phyloP scores from a whole-genome alignment of 2,113 vertebrate species.

The Melanerpes formicivorus region DNA sequence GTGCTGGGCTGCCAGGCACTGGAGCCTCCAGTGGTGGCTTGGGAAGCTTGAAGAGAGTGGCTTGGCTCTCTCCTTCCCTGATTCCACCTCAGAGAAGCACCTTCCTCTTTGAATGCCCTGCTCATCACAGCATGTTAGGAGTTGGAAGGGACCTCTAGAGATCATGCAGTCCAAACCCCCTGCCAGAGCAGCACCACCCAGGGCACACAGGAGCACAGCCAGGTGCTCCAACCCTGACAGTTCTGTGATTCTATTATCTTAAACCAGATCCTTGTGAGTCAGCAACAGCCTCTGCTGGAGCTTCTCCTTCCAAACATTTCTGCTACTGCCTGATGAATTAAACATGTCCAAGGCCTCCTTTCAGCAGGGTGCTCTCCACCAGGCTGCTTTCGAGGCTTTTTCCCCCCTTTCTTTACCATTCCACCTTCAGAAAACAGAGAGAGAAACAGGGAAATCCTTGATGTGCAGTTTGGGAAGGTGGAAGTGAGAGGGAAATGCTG shows the following conservation, averaged over 20 bases:
- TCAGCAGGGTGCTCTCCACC: background rate
- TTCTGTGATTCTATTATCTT: background rate
- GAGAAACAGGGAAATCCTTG: background rate
- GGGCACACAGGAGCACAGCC: no score
- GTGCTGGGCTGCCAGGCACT: rapidly evolving
- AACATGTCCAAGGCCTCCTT: background rate
- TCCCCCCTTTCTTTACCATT: no score
- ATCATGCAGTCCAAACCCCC: no score
- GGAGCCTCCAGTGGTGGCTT: rapidly evolving
- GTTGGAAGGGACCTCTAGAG: no score
- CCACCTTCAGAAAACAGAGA: background rate
- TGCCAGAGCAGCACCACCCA: no score
- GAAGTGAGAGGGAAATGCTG: background rate
- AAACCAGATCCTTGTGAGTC: background rate
- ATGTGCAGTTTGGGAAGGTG: background rate
- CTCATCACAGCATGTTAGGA: no score
- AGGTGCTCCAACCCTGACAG: no score
- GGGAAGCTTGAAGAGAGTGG: rapidly evolving
- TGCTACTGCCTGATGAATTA: background rate
- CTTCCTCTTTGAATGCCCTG: rapidly evolving
- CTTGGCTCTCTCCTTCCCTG: background rate
- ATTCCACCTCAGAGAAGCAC: background rate
- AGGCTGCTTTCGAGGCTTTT: background rate
- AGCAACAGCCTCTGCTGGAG: background rate
- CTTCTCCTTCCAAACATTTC: background rate